A percentile compares a stretch with the other conserved stretches of the same genome.
Evolutionary conservation across 2,888 invertebrate genomes (phyloP).

Genomic region (Conus canariensis): DNA sequence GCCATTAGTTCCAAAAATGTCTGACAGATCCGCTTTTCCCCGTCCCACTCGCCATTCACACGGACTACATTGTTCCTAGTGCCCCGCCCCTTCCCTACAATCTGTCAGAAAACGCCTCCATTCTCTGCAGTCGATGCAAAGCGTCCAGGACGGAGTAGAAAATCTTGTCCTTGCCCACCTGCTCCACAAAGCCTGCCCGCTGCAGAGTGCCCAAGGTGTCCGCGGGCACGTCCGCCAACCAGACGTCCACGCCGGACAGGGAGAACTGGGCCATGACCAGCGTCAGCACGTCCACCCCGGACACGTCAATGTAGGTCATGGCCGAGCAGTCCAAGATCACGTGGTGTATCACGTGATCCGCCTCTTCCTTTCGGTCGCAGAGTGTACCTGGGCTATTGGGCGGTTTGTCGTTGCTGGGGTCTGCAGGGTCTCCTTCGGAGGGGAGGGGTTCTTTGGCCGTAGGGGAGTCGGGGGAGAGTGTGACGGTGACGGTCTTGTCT

Average conservation of each 20-base stretch:
- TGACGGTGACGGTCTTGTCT: neutral
- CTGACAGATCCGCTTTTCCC: neutral
- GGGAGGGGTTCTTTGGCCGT: neutral
- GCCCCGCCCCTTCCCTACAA: neutral
- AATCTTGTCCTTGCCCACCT: slow-evolving; percentile 54
- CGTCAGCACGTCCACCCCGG: slow-evolving; percentile 67
- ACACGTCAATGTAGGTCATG: slow-evolving; percentile 71
- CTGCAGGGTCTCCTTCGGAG: neutral
- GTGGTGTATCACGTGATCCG: slow-evolving; percentile 30
- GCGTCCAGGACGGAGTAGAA: slow-evolving; percentile 65
- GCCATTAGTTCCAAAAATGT: neutral
- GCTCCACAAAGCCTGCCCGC: slow-evolving; percentile 59
- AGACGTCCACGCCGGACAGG: slow-evolving; percentile 57
- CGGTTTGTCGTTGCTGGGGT: too few species aligned
- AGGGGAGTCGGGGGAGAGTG: neutral
- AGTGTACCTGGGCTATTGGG: neutral
- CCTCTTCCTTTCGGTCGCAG: neutral
- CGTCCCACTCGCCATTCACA: neutral
- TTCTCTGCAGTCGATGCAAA: neutral
- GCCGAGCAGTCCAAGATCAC: slow-evolving; percentile 71
- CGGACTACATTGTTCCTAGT: too few species aligned
- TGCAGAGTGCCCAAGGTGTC: slow-evolving; percentile 58
- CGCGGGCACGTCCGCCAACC: slow-evolving; percentile 61
- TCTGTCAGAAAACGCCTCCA: neutral
- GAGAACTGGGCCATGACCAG: slow-evolving; percentile 57